Evolutionary conservation across 1,140 invertebrate species (phyloP), one percentile per base, ranked within the genome.

Genomic region (Chironomus tepperi): DNA sequence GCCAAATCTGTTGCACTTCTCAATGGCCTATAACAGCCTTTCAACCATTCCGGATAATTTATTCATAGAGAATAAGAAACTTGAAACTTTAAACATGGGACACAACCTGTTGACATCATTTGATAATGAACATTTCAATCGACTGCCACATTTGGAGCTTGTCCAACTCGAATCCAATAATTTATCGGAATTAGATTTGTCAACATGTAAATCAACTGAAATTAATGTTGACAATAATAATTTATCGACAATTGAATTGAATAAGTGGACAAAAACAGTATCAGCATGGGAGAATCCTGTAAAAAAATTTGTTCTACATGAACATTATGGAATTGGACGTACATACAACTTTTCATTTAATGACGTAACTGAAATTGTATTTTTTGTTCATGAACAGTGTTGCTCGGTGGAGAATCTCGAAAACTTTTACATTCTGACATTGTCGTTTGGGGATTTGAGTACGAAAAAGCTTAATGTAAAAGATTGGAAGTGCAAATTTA

Each of bases 1-100:
- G 65, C 87, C 87, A 65, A 88, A 89, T 76, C 82, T 93, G 7
- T 18, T 70, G 6, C 65, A 70, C 18, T 70, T 70, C 18, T 70
- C 65, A 19, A 70, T 70, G 5, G 16, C 65, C 18, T 70, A 70
- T 16, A 70, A 70, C 18, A 70, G 19, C 12, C 16, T 70, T 7
- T 18, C 65, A 70, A 8, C 3, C 6, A 70, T 18, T 19, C 16
- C 65, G 7, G 65, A 70, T 70, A 16, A 70, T 19, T 70, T 70
- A 19, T 70, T 70, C 7, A 8, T 18, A 21, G 3, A 16, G 9
- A 18, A 18, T 3, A 10, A n/a, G 18, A 18, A 21, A 19, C 65
- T 70, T 70, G 65, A 70, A 70, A 70, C 65, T 19, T 18, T 70
- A 7, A 70, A 70, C 10, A 1, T 70, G 18, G 65, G 65, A 70